Evolutionary conservation across 2,888 invertebrate species (phyloP).

Genomic region (Sepiola atlantica): DNA sequence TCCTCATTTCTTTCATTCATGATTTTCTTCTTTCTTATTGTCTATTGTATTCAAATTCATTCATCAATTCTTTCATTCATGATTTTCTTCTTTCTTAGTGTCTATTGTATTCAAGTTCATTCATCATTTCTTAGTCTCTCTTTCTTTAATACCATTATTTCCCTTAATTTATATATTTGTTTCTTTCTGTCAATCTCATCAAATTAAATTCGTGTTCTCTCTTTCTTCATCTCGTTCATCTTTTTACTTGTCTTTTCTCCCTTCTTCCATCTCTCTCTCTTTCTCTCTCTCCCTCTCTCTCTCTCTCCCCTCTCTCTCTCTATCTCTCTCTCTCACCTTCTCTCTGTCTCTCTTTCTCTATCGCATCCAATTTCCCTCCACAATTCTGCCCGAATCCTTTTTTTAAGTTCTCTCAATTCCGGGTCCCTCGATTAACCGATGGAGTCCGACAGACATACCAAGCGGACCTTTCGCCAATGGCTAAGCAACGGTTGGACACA

Average conservation of each 20-base stretch:
- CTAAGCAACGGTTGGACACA: background rate
- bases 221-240: too few species aligned
- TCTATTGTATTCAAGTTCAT: background rate
- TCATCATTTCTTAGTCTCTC: background rate
- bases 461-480: background rate
- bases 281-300: background rate
- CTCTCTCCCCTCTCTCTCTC: rapidly evolving
- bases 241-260: too few species aligned
- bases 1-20: background rate
- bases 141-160: background rate
- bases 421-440: background rate
- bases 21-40: background rate
- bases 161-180: background rate
- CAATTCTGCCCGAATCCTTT: background rate
- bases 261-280: too few species aligned
- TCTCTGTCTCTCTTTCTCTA: background rate
- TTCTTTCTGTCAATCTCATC: too few species aligned
- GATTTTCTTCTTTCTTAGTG: background rate
- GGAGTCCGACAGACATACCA: background rate
- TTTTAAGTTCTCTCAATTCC: background rate
- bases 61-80: too few species aligned
- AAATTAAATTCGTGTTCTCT: too few species aligned
- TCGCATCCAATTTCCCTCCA: background rate
- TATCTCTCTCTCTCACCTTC: rapidly evolving
- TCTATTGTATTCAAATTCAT: background rate